phyloP scores from a whole-genome alignment of 2,113 vertebrate species.

The Anhinga anhinga region DNA sequence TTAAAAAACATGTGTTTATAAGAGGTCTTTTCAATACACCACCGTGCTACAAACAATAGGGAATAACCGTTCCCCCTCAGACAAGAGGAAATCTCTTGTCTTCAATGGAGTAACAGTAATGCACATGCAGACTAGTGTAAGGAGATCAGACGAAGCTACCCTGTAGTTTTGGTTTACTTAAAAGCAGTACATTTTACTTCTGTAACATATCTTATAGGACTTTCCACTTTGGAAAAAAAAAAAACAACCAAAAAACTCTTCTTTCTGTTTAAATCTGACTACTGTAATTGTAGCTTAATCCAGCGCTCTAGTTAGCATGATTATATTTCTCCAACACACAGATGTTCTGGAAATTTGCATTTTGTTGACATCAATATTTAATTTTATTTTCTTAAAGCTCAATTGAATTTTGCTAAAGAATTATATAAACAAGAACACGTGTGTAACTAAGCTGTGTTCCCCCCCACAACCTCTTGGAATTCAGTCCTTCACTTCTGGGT shows the following conservation, averaged over 20 bases:
- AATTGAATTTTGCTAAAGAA: constrained; percentile 44
- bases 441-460: constrained; percentile 38
- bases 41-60: neutral
- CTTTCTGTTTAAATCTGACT: neutral
- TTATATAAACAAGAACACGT: constrained; percentile 70
- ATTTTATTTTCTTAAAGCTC: constrained; percentile 56
- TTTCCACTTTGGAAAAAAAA: neutral
- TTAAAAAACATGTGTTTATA: neutral
- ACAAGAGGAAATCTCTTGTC: neutral
- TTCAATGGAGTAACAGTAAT: rapidly evolving
- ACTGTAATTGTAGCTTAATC: neutral
- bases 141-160: neutral
- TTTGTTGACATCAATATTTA: constrained; percentile 44
- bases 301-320: neutral
- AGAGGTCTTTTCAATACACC: neutral
- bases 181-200: neutral
- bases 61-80: neutral
- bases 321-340: constrained; percentile 14
- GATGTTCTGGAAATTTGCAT: constrained; percentile 54
- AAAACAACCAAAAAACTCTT: neutral
- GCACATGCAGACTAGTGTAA: too few species aligned
- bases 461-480: constrained; percentile 29
- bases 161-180: neutral
- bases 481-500: constrained; percentile 69
- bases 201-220: neutral